Evolutionary conservation across 2,888 invertebrate species (phyloP).

Genomic region (Agrypnus murinus): DNA sequence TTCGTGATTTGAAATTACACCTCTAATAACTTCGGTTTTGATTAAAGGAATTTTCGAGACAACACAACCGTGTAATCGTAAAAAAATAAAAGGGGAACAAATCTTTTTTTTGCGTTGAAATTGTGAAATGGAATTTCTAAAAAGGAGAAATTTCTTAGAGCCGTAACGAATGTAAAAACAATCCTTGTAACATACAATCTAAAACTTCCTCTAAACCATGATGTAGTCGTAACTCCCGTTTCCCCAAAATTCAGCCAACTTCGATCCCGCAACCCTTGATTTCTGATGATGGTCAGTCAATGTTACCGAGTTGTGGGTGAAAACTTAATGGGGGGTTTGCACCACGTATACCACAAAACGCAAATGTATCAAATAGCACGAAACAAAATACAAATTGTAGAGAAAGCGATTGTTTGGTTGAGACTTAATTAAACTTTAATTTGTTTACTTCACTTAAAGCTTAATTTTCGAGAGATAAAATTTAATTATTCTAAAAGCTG

Average conservation of each 20-base stretch:
- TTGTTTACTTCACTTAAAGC: neutral
- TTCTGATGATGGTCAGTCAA: slow-evolving; percentile 21
- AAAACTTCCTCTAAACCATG: neutral
- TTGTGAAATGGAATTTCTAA: neutral
- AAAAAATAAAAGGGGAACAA: too few relatives aligned
- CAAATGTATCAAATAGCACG: slow-evolving; percentile 9
- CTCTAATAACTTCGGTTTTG: neutral
- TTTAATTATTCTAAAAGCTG: too few relatives aligned
- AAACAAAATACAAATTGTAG: neutral
- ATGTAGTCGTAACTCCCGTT: slow-evolving; percentile 19
- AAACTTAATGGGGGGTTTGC: slow-evolving; percentile 7
- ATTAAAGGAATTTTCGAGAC: too few relatives aligned
- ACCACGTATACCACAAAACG: neutral
- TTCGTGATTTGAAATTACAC: slow-evolving; percentile 21
- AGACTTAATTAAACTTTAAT: slow-evolving; percentile 1
- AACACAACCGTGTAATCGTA: too few relatives aligned
- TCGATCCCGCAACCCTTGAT: slow-evolving; percentile 13
- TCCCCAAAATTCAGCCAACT: slow-evolving; percentile 8
- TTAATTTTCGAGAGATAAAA: too few relatives aligned
- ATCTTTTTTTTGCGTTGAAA: neutral
- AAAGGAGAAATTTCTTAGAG: neutral
- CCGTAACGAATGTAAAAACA: neutral
- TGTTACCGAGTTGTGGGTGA: slow-evolving; percentile 16
- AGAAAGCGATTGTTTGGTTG: neutral
- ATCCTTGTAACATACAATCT: neutral